Evolutionary conservation across 2,888 invertebrate genomes (phyloP), one percentile per base, ranked within the genome.

Genomic region (Rhabditoides inermis): DNA sequence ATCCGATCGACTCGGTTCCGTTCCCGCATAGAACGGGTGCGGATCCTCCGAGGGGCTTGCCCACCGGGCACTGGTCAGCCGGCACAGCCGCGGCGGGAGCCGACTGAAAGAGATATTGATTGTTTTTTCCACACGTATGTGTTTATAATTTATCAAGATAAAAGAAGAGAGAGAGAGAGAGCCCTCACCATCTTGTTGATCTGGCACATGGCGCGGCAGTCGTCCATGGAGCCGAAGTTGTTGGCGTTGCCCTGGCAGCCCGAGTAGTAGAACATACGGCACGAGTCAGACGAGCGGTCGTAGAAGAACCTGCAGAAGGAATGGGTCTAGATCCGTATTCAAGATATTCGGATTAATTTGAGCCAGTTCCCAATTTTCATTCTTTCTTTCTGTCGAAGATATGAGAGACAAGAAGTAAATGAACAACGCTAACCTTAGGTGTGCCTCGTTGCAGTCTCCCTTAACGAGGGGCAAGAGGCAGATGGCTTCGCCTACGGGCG

Each of bases 201-300:
- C n/a, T n/a, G n/a, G 56, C 75, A 75, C 27, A 68, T 59, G 40
- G 65, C 45, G 50, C 72, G 69, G 52, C 75, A 75, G 32, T 69
- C 68, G 20, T 54, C 53, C 15, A 63, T 41, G 2, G 69, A 72
- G 47, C 61, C 70, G 51, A 74, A 75, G 62, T 75, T 74, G 63
- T 75, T 75, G 28, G 65, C 61, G 49, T 75, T 75, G 51, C 75
- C 76, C 28, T 68, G 63, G 49, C 73, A 76, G 37, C 73, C 62
- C 27, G 70, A 65, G 56, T 70, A 75, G 57, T 76, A 71, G 65
- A 75, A 76, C 22, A 70, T 61, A 39, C 75, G 59, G 53, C 75
- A 75, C 2, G 64, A 60, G 51, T 75, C 73, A 27, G 58, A 53
- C 18, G 59, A 45, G 49, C 69, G 63, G 46, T 73, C 71, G 51